Base-by-base conservation (phyloP, 1,140 invertebrate genomes). In the Heliothis subflexa region DNA sequence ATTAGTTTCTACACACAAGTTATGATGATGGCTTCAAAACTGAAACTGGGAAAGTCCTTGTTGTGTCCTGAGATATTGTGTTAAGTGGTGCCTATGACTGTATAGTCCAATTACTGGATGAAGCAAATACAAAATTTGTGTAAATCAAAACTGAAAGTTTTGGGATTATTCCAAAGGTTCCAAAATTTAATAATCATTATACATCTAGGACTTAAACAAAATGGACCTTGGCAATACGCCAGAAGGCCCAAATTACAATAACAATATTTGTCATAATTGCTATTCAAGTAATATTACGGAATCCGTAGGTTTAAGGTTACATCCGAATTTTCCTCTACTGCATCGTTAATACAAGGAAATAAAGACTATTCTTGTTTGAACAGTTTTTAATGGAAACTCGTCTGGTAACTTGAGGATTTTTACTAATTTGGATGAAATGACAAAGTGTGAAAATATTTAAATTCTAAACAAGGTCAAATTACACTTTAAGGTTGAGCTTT, bases 221-320 rank as follows among this genome's bases (percentile, higher is more conserved):
- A 21, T 47, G 62, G 40, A 21, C 62, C 16, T 66, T 47, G 62
- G 62, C 10, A 47, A 18, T 47, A 12, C 40, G 40, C 62, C 62
- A 66, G 40, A 66, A 64, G 12, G 13, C 40, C 9, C 62, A 49
- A 66, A 21, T 47, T 33, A 64, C 5, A 40, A 40, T 40, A 40
- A 3, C 21, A 59, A 59, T 40, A 12, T 66, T 66, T 18, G 16
- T 18, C 40, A 47, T 47, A 66, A 66, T 66, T 47, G 40, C 16
- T 21, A 47, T 47, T 21, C 57, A 33, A 18, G 13, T 14, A 61
- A 25, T 33, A 25, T 33, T 25, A 18, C 61, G 16, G n/a, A n/a
- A 66, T 68, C 33, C 49, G 64, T 68, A 50, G 64, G 64, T 40
- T 40, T 40, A 25, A 68, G 64, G 10, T 50, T 21, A 49, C 47